These are phyloP conservation scores for Sitta europaea DNA, from an alignment of 2,113 vertebrate species.

Conservation along the genomic window DNA sequence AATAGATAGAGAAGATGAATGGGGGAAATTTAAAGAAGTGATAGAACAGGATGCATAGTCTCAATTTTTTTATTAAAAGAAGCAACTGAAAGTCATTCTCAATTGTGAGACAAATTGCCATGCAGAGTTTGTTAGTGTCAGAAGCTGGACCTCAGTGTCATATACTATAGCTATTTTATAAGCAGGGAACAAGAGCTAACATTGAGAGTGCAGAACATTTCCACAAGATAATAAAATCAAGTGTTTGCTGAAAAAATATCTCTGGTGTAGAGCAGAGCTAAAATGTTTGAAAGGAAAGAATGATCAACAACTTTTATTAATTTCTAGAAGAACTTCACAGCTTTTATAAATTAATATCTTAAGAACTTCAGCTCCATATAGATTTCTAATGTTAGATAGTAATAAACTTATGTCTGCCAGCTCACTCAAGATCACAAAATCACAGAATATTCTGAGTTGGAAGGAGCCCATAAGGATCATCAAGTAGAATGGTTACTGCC, in stretches of 20 bases:
- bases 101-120: not conserved
- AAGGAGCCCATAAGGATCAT: not conserved
- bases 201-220: not conserved
- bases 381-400: not conserved
- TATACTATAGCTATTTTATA: not conserved
- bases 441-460: not conserved
- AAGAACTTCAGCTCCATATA: not conserved
- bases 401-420: not conserved
- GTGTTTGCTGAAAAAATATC: not conserved
- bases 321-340: not conserved
- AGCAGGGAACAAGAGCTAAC: not conserved
- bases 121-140: not conserved
- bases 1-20: not conserved
- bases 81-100: not conserved
- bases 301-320: not conserved
- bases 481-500: not conserved
- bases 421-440: not conserved
- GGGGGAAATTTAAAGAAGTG: not conserved
- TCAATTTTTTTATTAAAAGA: not conserved
- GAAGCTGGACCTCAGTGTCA: not conserved
- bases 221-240: not conserved
- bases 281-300: not conserved
- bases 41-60: not conserved
- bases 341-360: not conserved
- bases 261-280: not conserved